Conservation (phyloP, 2,888 invertebrate genomes). For the Lymantria dispar region DNA sequence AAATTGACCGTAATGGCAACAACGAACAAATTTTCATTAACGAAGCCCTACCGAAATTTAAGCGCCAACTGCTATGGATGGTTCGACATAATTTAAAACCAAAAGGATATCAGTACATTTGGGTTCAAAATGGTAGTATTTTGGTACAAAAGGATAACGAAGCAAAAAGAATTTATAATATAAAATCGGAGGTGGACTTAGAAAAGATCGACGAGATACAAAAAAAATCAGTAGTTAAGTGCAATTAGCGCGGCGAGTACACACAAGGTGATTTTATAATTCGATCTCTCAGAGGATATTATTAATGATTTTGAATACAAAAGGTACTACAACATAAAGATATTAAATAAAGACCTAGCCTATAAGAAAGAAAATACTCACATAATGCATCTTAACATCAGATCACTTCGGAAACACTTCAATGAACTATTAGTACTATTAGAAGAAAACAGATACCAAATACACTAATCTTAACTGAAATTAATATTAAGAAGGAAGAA, state of each 20-base stretch:
- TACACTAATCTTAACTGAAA: not conserved
- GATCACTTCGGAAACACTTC: constrained; percentile 2
- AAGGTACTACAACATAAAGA: not conserved
- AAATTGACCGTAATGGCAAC: no score
- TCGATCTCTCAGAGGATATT: not conserved
- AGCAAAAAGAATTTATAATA: no score
- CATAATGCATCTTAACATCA: constrained; percentile 2
- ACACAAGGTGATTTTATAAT: constrained; percentile 5
- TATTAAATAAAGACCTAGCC: not conserved
- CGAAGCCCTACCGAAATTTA: no score
- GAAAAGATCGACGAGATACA: not conserved
- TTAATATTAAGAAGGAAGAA: constrained; percentile 2
- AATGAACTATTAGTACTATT: constrained; percentile 1
- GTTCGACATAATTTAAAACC: no score
- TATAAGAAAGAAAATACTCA: not conserved
- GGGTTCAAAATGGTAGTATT: no score
- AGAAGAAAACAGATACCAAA: not conserved
- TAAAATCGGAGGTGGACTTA: no score
- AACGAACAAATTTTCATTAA: no score
- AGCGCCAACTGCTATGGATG: no score
- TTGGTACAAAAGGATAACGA: no score
- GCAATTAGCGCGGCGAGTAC: not conserved
- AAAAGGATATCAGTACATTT: no score
- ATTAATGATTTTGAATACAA: not conserved
- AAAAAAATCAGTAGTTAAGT: not conserved